Evolutionary conservation across 2,797 vertebrate genomes (phyloP), one percentile per base, ranked within the genome.

Genomic region (Molossus alvarezi): DNA sequence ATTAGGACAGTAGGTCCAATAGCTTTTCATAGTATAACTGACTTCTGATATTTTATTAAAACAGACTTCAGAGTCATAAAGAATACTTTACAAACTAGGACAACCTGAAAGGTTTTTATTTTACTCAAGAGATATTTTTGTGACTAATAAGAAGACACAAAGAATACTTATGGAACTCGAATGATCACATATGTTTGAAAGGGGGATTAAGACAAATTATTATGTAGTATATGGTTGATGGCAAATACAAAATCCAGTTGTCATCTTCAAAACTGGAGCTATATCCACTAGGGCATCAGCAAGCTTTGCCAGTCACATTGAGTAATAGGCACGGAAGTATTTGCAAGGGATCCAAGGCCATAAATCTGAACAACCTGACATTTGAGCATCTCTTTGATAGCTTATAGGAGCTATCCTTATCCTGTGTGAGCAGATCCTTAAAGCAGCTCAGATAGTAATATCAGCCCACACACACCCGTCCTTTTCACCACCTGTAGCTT

Each of bases 11-110:
- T 60, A 53, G 17, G 15, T 80, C 57, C 17, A 91, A 88, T 18
- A 45, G 9, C 18, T 76, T 87, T 91, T 75, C 37, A 60, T 27
- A 60, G 11, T 41, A 73, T 0, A n/a, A 14, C 23, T 86, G 83
- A 84, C 10, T 88, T 92, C 75, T 57, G 9, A 10, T 67, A 48
- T 71, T 90, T 92, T 76, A 3, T 76, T 90, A 67, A 88, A 83
- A 84, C 3, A 75, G 51, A 92, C 12, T 88, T 90, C 29, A 93
- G 6, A 75, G 53, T 88, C 58, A 53, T 21, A 71, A 89, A 67
- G 10, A 86, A 91, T 88, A 90, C 60, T 71, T 33, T 9, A 82
- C 48, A 95, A 75, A 88, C 45, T 80, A 88, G 8, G 15, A 71
- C 9, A 60, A 51, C 11, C 11, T 69, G 37, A 69, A 95, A 76